These are phyloP conservation scores for Sitobion miscanthi DNA, from an alignment of 1,140 invertebrate species.

Conservation along the genomic window DNA sequence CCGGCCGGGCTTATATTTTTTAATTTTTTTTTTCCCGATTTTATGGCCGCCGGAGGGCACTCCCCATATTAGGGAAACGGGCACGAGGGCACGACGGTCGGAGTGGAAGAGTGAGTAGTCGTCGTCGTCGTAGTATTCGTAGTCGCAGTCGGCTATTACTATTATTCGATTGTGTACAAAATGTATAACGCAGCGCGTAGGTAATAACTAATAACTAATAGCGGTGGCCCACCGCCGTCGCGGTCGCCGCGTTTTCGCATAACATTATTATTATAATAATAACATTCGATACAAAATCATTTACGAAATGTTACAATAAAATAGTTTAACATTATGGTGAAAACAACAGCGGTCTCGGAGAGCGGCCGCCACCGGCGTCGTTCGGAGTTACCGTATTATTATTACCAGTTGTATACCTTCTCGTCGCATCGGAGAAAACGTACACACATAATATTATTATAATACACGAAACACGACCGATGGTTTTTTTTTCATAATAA, in stretches of 20 bases:
- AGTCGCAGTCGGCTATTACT: not conserved
- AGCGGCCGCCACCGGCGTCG: not conserved
- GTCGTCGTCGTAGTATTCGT: not conserved
- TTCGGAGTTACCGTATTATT: not conserved
- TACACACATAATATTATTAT: not conserved
- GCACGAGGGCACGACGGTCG: not conserved
- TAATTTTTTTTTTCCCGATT: conserved; percentile 13
- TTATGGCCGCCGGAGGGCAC: conserved; percentile 7
- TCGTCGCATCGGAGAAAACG: not conserved
- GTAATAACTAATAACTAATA: not conserved
- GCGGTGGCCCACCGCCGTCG: not conserved
- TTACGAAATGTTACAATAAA: conserved; percentile 8
- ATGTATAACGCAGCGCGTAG: not conserved
- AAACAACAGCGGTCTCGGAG: not conserved
- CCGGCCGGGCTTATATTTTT: not conserved
- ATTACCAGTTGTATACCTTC: not conserved
- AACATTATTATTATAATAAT: not conserved
- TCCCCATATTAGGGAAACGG: conserved; percentile 1
- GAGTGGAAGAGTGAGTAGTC: not conserved
- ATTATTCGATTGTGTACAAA: not conserved
- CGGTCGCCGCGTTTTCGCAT: not conserved
- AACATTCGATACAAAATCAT: not conserved
- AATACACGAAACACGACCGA: not conserved
- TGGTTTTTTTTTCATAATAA: not conserved
- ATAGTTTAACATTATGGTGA: not conserved